Evolutionary conservation across 2,888 invertebrate species (phyloP).

Genomic region (Dolichomitus sp.): DNA sequence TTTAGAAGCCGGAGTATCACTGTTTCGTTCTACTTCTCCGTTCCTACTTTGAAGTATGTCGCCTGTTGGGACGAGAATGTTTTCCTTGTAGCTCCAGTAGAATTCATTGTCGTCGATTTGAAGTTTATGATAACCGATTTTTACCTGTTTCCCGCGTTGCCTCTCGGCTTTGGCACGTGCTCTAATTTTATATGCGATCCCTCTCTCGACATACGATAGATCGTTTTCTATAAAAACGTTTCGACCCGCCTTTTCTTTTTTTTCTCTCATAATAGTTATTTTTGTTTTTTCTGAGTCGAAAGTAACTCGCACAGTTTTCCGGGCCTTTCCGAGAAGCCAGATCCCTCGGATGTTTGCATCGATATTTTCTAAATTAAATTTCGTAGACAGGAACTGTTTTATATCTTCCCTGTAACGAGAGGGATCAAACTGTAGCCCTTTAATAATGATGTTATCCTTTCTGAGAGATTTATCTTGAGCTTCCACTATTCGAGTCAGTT

Average conservation of each 20-base stretch:
- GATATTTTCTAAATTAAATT: slow-evolving; percentile 22
- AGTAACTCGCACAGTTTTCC: not conserved
- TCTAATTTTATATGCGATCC: slow-evolving; percentile 34
- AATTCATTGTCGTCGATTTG: slow-evolving; percentile 25
- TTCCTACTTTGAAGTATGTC: not conserved
- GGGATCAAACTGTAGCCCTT: slow-evolving; percentile 19
- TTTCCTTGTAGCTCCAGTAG: slow-evolving; percentile 7
- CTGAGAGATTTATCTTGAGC: slow-evolving; percentile 14
- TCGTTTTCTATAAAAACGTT: slow-evolving; percentile 36
- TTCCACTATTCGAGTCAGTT: slow-evolving; percentile 17
- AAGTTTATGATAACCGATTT: slow-evolving; percentile 36
- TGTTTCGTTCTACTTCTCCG: not conserved
- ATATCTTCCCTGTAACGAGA: not conserved
- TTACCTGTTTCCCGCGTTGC: slow-evolving; percentile 19
- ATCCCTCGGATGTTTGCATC: not conserved
- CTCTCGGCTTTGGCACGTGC: slow-evolving; percentile 21
- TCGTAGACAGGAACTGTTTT: slow-evolving; percentile 19
- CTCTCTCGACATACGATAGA: slow-evolving; percentile 12
- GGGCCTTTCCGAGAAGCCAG: not conserved
- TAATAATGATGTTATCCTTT: slow-evolving; percentile 21
- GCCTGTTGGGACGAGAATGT: slow-evolving; percentile 5
- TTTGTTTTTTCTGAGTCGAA: slow-evolving; percentile 14
- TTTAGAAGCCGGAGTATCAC: not conserved
- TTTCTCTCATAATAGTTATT: slow-evolving; percentile 1
- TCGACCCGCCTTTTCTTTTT: slow-evolving; percentile 21